A percentile compares a stretch with the other conserved stretches of the same genome.
phyloP scores from a whole-genome alignment of 1,140 invertebrate genomes.

The Lordiphosa collinella region DNA sequence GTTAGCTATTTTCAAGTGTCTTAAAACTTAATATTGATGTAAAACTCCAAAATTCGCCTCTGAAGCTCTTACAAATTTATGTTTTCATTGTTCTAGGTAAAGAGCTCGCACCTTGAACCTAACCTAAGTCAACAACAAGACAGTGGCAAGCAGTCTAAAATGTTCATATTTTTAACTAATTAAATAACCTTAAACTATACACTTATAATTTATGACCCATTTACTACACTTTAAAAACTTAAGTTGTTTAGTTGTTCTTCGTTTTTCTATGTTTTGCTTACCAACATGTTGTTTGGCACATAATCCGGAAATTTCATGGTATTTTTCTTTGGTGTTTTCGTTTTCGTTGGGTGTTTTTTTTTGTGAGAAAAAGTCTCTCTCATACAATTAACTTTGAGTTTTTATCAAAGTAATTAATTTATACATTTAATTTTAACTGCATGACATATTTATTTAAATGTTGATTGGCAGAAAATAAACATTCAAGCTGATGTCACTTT shows the following conservation, averaged over 20 bases:
- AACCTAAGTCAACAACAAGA: too few relatives aligned
- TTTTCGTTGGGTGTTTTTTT: slow-evolving; percentile 14
- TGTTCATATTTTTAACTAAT: too few relatives aligned
- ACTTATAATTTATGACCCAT: slow-evolving; percentile 52
- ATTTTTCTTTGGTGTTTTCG: slow-evolving; percentile 9
- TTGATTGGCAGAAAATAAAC: slow-evolving; percentile 22
- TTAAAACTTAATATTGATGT: too few relatives aligned
- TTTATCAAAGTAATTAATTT: slow-evolving; percentile 60
- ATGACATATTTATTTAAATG: slow-evolving; percentile 46
- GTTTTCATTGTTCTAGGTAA: too few relatives aligned
- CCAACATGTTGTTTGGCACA: slow-evolving; percentile 74
- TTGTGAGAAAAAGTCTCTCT: slow-evolving; percentile 49
- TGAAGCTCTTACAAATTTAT: too few relatives aligned
- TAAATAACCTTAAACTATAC: too few relatives aligned
- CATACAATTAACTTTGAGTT: slow-evolving; percentile 47
- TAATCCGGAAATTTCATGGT: slow-evolving; percentile 78
- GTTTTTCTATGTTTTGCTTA: slow-evolving; percentile 37
- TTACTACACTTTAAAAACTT: slow-evolving; percentile 33
- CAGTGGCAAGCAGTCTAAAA: too few relatives aligned
- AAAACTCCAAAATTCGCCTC: too few relatives aligned
- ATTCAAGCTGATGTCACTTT: slow-evolving; percentile 60
- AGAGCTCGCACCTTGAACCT: too few relatives aligned
- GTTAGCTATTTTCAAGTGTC: too few relatives aligned
- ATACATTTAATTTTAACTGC: slow-evolving; percentile 54
- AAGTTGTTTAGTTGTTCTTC: slow-evolving; percentile 26